Evolutionary conservation across 2,888 invertebrate species (phyloP), one percentile per base, ranked within the genome.

Genomic region (Papilio gigon): DNA sequence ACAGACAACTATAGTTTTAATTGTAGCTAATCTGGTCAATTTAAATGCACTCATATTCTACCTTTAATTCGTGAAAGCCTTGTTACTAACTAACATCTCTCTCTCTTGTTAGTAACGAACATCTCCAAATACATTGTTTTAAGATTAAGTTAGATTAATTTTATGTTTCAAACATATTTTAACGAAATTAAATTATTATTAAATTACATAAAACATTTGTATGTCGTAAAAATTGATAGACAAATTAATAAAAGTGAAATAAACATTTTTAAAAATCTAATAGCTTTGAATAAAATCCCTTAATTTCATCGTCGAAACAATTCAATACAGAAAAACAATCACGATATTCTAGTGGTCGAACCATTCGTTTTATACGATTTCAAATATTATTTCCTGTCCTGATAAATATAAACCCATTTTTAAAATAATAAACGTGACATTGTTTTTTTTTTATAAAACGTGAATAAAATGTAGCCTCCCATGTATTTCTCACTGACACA

Each of bases 261-360:
- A n/a, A n/a, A n/a, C n/a, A 27, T 27, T 53, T 25, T 8, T 27
- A n/a, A 53, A 27, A n/a, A 53, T n/a, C 14, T 27, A 27, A 27
- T 27, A 53, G 9, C 4, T 25, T 6, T 14, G 20, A 14, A 50
- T 8, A 53, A 22, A 53, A 27, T 6, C n/a, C n/a, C 14, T 53
- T 53, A 8, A 53, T 25, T 27, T 14, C 2, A 53, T 53, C 53
- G 8, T 2, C 22, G 27, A 22, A 47, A 22, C 0, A n/a, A 27
- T 53, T 53, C n/a, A n/a, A 53, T 27, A 27, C n/a, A 27, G n/a
- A 53, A 53, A 22, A 50, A 50, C 25, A 50, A 50, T 53, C 27
- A 53, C n/a, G 25, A 53, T 53, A 53, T 27, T 53, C 53, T 53
- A 53, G 53, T 27, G 53, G n/a, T 27, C 27, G 50, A 50, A n/a